A percentile compares a stretch with the other conserved stretches of the same genome.
Conservation (phyloP, 2,888 invertebrate genomes). For the Plebejus argus region DNA sequence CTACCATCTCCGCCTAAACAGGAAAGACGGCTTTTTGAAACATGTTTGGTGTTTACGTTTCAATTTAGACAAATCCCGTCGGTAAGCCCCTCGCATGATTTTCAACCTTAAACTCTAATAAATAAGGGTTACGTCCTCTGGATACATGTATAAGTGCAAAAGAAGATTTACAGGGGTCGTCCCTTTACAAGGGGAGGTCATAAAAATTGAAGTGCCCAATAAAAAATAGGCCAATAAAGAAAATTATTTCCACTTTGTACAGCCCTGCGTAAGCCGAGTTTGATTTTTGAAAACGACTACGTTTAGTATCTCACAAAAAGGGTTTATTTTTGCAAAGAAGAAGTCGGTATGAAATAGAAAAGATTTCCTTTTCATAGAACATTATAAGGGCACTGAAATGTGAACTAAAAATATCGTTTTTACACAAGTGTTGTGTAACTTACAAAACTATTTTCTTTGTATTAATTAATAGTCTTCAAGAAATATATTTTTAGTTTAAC, state of each 20-base stretch:
- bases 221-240: constrained; percentile 29
- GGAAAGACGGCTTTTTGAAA: not conserved
- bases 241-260: constrained; percentile 31
- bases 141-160: constrained; percentile 14
- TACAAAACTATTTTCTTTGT: too few relatives aligned
- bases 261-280: not conserved
- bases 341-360: not conserved
- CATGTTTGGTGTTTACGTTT: constrained; percentile 26
- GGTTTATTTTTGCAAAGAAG: not conserved
- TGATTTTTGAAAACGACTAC: constrained; percentile 16
- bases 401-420: not conserved
- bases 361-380: not conserved
- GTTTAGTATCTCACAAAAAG: constrained; percentile 3
- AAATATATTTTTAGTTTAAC: too few relatives aligned
- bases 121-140: constrained; percentile 7
- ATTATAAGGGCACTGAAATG: not conserved
- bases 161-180: constrained; percentile 36
- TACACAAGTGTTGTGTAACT: too few relatives aligned
- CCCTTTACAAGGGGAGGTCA: constrained; percentile 35
- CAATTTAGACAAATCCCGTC: constrained; percentile 19
- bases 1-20: not conserved
- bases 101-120: constrained; percentile 8
- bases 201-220: constrained; percentile 34
- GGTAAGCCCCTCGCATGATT: not conserved
- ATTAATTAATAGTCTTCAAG: too few relatives aligned